phyloP scores from a whole-genome alignment of 2,113 vertebrate genomes.

The Lepisosteus osseus region DNA sequence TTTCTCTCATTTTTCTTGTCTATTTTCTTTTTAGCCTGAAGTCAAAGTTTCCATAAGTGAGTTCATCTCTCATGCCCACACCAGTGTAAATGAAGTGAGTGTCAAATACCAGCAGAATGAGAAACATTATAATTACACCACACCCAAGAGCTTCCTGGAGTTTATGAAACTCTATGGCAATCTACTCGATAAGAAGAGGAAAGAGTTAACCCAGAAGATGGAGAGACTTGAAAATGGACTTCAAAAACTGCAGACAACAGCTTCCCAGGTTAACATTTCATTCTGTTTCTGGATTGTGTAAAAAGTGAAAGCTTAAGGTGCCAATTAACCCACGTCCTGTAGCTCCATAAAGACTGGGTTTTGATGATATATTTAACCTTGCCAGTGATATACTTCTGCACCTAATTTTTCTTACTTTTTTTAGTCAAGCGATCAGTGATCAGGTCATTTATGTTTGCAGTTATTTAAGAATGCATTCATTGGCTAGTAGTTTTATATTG shows the following conservation, averaged over 20 bases:
- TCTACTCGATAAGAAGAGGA: conserved; percentile 61
- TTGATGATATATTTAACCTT: too few relatives aligned
- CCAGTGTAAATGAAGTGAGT: conserved; percentile 62
- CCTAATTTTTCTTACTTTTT: background rate
- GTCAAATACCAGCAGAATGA: conserved; percentile 67
- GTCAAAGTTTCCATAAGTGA: conserved; percentile 45
- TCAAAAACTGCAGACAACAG: conserved; percentile 57
- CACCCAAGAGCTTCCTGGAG: conserved; percentile 76
- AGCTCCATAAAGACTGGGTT: too few relatives aligned
- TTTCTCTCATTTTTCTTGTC: conserved; percentile 12
- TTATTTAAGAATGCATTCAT: too few relatives aligned
- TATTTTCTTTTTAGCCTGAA: conserved; percentile 10
- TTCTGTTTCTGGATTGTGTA: too few relatives aligned
- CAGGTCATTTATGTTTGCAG: background rate
- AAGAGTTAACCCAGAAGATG: conserved; percentile 61
- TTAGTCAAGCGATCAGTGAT: background rate
- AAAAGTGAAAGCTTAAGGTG: too few relatives aligned
- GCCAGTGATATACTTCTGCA: too few relatives aligned
- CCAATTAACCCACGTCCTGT: too few relatives aligned
- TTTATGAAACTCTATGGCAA: conserved; percentile 65
- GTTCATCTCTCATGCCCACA: conserved; percentile 66
- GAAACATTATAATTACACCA: conserved; percentile 72
- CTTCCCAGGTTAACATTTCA: conserved; percentile 44
- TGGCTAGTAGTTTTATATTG: too few relatives aligned
- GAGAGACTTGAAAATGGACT: conserved; percentile 65